Base-by-base conservation (phyloP, 2,797 vertebrate genomes). In the Morelia viridis region DNA sequence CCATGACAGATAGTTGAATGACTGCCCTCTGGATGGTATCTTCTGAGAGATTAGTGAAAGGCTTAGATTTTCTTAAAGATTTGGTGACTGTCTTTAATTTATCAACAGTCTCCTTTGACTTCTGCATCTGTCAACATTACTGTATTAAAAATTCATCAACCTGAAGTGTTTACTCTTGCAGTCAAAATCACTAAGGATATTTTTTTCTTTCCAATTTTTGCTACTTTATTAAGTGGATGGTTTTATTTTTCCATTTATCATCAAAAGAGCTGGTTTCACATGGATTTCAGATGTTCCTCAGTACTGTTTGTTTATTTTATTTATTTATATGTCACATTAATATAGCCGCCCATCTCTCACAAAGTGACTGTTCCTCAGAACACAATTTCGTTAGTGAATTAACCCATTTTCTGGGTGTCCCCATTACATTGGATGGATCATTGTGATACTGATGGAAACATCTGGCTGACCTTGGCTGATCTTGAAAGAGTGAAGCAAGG, bases 131-230 rank as follows among this genome's bases (percentile, higher is more conserved):
- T 96, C 95, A 96, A 22, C 92, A 93, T 94, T 85, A 76, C 64
- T 64, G 57, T 94, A 94, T 96, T 95, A 96, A 96, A 96, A 94
- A 94, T 95, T 94, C 96, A 95, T 95, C 88, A 89, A 60, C 62
- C 60, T 88, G 89, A 94, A 94, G 92, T 91, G 84, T 94, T 94
- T 95, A 95, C 92, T 95, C 80, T 90, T 93, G 56, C 28, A 93
- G 90, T 93, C 87, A 92, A 89, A 93, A 91, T 94, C 85, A 92
- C 71, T 94, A 7, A 4, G 58, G 90, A 83, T 93, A 91, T 94
- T 88, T 62, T 9, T 61, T 31, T 62, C n/a, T 26, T 92, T 93
- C 92, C 58, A 88, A 3, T 92, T 93, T 87, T 87, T 84, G 26
- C 84, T 89, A 5, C 35, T 65, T 92, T 53, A 46, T 15, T 50